Evolutionary conservation across 2,113 vertebrate genomes (phyloP).

Genomic region (Scophthalmus maximus): DNA sequence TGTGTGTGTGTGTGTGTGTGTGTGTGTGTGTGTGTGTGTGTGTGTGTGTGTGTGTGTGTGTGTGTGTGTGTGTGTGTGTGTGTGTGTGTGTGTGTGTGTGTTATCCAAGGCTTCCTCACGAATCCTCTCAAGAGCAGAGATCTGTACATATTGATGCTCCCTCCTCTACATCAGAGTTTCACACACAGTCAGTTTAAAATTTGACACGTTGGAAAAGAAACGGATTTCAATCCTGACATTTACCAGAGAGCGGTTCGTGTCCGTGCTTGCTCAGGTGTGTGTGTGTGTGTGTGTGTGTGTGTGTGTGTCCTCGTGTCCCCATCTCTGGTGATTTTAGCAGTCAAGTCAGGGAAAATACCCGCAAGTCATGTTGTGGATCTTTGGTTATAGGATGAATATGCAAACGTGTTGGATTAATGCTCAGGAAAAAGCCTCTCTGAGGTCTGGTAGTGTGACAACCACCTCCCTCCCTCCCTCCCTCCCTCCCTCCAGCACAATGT

Average conservation of each 20-base stretch:
- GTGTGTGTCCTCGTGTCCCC: not conserved
- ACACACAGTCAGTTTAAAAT: not conserved
- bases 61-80: no score
- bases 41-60: no score
- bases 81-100: no score
- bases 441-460: not conserved
- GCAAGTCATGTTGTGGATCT: slow-evolving; percentile 13
- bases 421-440: slow-evolving; percentile 26
- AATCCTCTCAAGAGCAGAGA: no score
- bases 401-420: slow-evolving; percentile 40
- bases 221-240: not conserved
- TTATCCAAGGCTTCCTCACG: no score
- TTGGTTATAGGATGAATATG: slow-evolving; percentile 47
- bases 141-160: not conserved
- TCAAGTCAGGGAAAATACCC: slow-evolving; percentile 33
- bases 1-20: no score
- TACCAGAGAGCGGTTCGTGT: not conserved
- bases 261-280: not conserved
- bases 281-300: not conserved
- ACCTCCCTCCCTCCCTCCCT: not conserved
- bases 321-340: not conserved
- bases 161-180: not conserved
- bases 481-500: slow-evolving; percentile 33
- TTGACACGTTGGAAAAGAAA: slow-evolving; percentile 6
- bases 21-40: no score